A percentile compares a stretch with the other conserved stretches of the same genome.
phyloP scores from a whole-genome alignment of 2,797 vertebrate species.

The Odontamblyopus lacepedii region DNA sequence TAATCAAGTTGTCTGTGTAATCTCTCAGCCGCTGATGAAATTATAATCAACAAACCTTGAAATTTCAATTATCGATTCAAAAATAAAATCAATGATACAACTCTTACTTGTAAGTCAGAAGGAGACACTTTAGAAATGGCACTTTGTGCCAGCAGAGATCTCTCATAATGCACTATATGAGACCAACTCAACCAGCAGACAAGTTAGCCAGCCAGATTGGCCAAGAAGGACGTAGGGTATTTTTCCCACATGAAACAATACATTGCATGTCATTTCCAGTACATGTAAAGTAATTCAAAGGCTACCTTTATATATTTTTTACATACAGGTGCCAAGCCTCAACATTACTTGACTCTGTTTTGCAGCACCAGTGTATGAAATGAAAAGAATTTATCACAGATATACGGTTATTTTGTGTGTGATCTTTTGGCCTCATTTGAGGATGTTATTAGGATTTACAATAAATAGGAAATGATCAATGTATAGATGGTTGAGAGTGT shows the following conservation, averaged over 20 bases:
- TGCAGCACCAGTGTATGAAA: not conserved
- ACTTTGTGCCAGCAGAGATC: not conserved
- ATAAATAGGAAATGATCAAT: conserved; percentile 19
- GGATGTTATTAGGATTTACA: conserved; percentile 23
- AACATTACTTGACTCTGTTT: not conserved
- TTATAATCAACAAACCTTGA: not conserved
- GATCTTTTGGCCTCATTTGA: conserved; percentile 26
- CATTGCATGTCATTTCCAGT: not conserved
- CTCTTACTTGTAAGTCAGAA: not conserved
- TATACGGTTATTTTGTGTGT: conserved; percentile 37
- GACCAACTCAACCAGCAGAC: not conserved
- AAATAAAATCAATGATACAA: not conserved
- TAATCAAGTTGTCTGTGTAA: no score
- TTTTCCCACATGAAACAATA: not conserved
- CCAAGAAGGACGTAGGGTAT: not conserved
- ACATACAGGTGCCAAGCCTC: not conserved
- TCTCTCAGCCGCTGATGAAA: not conserved
- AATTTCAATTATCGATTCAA: not conserved
- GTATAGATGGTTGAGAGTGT: conserved; percentile 40
- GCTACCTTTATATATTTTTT: not conserved
- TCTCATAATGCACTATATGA: not conserved
- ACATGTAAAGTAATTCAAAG: not conserved
- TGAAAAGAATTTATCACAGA: conserved; percentile 35
- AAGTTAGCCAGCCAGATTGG: not conserved
- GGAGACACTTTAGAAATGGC: not conserved